phyloP scores from a whole-genome alignment of 2,888 invertebrate genomes.

The Ommatoiulus sabulosus region DNA sequence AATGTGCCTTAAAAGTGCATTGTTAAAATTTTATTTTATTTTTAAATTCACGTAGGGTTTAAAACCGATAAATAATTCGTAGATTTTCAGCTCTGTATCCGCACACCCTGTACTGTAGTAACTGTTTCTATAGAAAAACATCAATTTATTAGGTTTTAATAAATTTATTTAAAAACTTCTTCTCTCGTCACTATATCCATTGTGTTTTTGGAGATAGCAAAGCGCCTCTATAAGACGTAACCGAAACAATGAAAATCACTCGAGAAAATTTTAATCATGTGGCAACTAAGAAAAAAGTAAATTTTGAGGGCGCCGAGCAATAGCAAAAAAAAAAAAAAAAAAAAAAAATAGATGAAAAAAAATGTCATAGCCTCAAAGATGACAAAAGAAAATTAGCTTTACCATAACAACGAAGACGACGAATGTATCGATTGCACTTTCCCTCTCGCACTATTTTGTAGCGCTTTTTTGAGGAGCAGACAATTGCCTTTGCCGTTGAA shows the following conservation, averaged over 20 bases:
- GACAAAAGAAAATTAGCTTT: conserved; percentile 1
- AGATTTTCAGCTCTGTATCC: not conserved
- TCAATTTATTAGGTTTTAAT: not conserved
- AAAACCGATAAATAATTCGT: too few species aligned
- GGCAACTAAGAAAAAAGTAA: not conserved
- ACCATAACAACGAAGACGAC: not conserved
- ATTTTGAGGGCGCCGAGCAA: not conserved
- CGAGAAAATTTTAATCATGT: not conserved
- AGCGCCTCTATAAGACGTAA: not conserved
- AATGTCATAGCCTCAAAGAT: not conserved
- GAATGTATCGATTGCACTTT: not conserved
- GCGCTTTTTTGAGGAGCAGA: not conserved
- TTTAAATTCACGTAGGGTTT: too few species aligned
- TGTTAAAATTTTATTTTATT: too few species aligned
- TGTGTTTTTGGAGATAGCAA: not conserved
- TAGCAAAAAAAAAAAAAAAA: not conserved
- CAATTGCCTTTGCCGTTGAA: not conserved
- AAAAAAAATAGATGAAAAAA: not conserved
- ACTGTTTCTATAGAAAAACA: not conserved
- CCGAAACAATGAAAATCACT: not conserved
- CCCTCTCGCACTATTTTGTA: not conserved
- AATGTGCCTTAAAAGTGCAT: too few species aligned
- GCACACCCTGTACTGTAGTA: not conserved
- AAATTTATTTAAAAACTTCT: not conserved
- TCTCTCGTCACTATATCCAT: not conserved